Percentiles rank a stretch among this genome's conserved stretches.
These are phyloP conservation scores for Drymodes brunneopygia DNA, from an alignment of 2,113 vertebrate species.

Conservation along the genomic window DNA sequence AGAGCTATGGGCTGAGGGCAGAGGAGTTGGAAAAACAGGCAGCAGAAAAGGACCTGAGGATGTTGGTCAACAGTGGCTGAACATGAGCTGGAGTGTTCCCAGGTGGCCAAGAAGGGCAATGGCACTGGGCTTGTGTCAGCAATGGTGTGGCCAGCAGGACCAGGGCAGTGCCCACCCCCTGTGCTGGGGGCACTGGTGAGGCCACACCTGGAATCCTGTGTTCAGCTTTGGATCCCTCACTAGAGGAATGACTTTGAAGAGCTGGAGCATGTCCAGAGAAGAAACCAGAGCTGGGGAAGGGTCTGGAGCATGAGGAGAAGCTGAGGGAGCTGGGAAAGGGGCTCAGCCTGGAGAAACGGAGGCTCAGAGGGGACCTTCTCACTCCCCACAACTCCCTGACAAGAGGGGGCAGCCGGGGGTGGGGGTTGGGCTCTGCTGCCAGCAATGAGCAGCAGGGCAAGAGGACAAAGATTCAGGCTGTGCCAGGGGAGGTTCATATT, in stretches of 20 bases:
- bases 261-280: fast-evolving
- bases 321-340: background rate
- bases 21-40: background rate
- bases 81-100: no score
- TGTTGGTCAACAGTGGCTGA: background rate
- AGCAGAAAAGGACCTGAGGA: background rate
- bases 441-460: background rate
- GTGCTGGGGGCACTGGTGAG: background rate
- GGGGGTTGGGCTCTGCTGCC: background rate
- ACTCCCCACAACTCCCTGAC: background rate
- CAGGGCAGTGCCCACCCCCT: background rate
- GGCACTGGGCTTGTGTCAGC: fast-evolving
- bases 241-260: fast-evolving
- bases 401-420: background rate
- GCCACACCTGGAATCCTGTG: background rate
- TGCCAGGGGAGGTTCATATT: background rate
- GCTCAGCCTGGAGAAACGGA: background rate
- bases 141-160: fast-evolving
- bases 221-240: background rate
- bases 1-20: fast-evolving
- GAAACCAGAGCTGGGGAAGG: background rate
- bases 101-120: background rate
- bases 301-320: background rate
- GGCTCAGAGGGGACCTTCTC: fast-evolving
- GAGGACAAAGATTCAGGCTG: background rate